phyloP scores from a whole-genome alignment of 2,113 vertebrate species.

The Bostrychus sinensis region DNA sequence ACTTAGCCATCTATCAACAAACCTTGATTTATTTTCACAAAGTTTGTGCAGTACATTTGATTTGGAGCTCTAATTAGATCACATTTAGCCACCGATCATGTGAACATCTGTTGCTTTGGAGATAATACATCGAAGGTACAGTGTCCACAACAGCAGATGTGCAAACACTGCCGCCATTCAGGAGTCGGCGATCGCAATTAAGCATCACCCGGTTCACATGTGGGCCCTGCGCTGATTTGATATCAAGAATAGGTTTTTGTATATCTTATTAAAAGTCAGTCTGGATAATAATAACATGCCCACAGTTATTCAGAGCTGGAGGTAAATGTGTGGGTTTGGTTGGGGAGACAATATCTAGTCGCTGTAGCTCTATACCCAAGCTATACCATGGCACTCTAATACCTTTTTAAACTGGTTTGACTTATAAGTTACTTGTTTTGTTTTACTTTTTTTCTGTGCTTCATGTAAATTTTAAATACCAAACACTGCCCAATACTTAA shows the following conservation, averaged over 20 bases:
- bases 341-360: too few relatives aligned
- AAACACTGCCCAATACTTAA: too few relatives aligned
- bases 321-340: not conserved
- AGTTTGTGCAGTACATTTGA: slow-evolving; percentile 62
- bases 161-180: slow-evolving; percentile 66
- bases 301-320: not conserved
- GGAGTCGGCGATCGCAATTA: slow-evolving; percentile 16
- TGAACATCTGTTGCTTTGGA: slow-evolving; percentile 47
- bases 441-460: too few relatives aligned
- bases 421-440: too few relatives aligned
- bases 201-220: slow-evolving; percentile 48
- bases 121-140: slow-evolving; percentile 37
- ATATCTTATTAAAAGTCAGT: slow-evolving; percentile 17
- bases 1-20: slow-evolving; percentile 33
- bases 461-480: too few relatives aligned
- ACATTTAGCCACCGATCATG: slow-evolving; percentile 58
- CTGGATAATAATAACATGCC: not conserved
- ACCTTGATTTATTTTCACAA: slow-evolving; percentile 50
- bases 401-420: too few relatives aligned
- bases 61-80: slow-evolving; percentile 57
- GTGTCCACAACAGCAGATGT: slow-evolving; percentile 50
- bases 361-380: too few relatives aligned
- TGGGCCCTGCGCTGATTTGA: slow-evolving; percentile 11
- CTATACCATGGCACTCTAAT: too few relatives aligned
- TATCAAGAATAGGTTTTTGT: not conserved